Evolutionary conservation across 1,140 invertebrate genomes (phyloP).

Genomic region (Lepidurus apus): DNA sequence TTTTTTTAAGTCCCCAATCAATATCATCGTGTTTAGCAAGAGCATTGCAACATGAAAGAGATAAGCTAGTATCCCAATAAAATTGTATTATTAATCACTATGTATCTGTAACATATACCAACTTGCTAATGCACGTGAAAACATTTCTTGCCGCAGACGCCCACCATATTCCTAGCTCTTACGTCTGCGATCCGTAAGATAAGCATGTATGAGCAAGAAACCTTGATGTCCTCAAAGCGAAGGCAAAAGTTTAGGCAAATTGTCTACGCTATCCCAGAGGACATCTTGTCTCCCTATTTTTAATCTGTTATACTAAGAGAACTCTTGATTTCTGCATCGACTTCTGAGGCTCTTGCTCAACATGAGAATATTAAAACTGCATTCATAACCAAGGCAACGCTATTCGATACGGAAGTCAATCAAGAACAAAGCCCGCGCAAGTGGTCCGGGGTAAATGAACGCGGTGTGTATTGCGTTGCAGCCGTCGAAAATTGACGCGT

Average conservation of each 20-base stretch:
- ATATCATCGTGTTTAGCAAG: no score
- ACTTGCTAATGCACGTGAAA: no score
- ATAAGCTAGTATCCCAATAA: no score
- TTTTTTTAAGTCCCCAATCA: no score
- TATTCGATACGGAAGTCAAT: neutral
- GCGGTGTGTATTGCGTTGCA: neutral
- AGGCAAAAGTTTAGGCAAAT: neutral
- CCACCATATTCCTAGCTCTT: no score
- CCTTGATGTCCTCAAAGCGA: no score
- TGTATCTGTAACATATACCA: no score
- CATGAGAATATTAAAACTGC: neutral
- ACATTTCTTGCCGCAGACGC: no score
- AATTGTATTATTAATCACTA: no score
- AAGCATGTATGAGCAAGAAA: no score
- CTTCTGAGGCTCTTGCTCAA: neutral
- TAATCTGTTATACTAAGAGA: neutral
- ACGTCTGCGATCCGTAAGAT: no score
- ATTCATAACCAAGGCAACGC: conserved; percentile 18
- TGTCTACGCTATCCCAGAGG: neutral
- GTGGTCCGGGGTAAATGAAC: neutral
- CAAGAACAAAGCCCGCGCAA: neutral
- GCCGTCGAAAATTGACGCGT: neutral
- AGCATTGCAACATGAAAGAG: no score
- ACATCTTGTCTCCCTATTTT: neutral
- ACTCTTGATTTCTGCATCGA: neutral